These are phyloP conservation scores for Microtus pennsylvanicus DNA, from an alignment of 2,113 vertebrate genomes.

Conservation along the genomic window DNA sequence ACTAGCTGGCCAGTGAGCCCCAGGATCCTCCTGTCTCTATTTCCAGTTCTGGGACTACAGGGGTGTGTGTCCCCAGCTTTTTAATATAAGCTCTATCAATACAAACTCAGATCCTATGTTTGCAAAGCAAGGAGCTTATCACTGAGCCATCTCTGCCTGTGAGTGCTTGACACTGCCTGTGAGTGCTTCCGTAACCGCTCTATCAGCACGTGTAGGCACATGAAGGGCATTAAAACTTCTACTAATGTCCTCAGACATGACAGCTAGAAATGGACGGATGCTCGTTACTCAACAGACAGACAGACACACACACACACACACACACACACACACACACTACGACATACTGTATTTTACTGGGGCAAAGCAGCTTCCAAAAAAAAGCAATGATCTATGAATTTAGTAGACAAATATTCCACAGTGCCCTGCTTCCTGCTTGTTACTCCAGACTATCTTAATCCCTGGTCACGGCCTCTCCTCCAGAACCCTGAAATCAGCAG, in stretches of 20 bases:
- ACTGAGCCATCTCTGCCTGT: not conserved
- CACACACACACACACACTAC: not conserved
- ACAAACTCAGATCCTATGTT: not conserved
- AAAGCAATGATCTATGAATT: not conserved
- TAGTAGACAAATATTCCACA: not conserved
- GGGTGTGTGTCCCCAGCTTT: not conserved
- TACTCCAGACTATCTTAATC: constrained; percentile 59
- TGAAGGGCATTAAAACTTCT: not conserved
- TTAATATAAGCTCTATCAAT: no score
- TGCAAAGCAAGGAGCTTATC: not conserved
- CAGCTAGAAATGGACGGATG: constrained; percentile 5
- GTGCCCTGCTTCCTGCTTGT: not conserved
- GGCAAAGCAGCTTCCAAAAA: not conserved
- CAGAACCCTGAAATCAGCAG: constrained; percentile 77
- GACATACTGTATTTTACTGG: not conserved
- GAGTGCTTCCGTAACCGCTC: constrained; percentile 51
- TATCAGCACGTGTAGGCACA: constrained; percentile 24
- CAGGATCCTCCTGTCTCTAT: not conserved
- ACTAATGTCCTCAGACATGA: constrained; percentile 37
- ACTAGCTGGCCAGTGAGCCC: no score
- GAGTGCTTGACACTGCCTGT: constrained; percentile 50
- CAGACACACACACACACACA: no score
- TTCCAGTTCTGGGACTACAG: no score
- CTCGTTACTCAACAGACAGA: not conserved
- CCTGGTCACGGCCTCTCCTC: not conserved